Evolutionary conservation across 2,888 invertebrate genomes (phyloP).

Genomic region (Scelioninae gen. 2): DNA sequence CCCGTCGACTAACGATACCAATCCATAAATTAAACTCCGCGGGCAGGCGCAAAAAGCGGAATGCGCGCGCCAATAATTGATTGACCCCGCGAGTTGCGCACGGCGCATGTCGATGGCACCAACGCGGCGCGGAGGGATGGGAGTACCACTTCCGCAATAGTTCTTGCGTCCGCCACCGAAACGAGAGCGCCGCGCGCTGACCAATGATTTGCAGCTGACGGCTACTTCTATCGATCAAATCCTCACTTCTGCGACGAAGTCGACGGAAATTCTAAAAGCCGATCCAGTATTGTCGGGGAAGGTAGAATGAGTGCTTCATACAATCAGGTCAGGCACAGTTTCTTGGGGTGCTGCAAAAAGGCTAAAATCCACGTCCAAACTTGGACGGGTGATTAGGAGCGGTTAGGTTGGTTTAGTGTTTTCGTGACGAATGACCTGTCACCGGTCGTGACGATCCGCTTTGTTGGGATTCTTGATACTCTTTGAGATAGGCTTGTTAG

Average conservation of each 20-base stretch:
- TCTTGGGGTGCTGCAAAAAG: slow-evolving; percentile 23
- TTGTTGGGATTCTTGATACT: too few relatives aligned
- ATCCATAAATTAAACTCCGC: slow-evolving; percentile 41
- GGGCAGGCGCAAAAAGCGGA: slow-evolving; percentile 21
- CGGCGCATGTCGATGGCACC: too few relatives aligned
- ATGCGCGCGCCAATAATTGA: slow-evolving; percentile 68
- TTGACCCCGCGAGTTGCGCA: slow-evolving; percentile 63
- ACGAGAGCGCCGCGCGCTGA: slow-evolving; percentile 27
- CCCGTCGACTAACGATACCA: slow-evolving; percentile 20
- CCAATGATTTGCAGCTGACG: slow-evolving; percentile 41
- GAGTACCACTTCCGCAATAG: slow-evolving; percentile 17
- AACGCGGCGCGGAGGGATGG: slow-evolving; percentile 39
- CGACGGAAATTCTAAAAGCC: slow-evolving; percentile 38
- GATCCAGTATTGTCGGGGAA: slow-evolving; percentile 32
- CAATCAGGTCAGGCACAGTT: too few relatives aligned
- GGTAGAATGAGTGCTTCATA: too few relatives aligned
- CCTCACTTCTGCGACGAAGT: slow-evolving; percentile 49
- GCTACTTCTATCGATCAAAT: slow-evolving; percentile 52
- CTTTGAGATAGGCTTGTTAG: too few relatives aligned
- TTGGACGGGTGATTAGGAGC: slow-evolving; percentile 29
- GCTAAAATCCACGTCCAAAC: slow-evolving; percentile 1
- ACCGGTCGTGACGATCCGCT: too few relatives aligned
- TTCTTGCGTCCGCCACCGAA: slow-evolving; percentile 23
- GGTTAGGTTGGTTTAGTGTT: slow-evolving; percentile 1
- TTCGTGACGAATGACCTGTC: slow-evolving; percentile 28